phyloP scores from a whole-genome alignment of 35 echinoderm and acorn worm species.

The Heliocidaris tuberculata region DNA sequence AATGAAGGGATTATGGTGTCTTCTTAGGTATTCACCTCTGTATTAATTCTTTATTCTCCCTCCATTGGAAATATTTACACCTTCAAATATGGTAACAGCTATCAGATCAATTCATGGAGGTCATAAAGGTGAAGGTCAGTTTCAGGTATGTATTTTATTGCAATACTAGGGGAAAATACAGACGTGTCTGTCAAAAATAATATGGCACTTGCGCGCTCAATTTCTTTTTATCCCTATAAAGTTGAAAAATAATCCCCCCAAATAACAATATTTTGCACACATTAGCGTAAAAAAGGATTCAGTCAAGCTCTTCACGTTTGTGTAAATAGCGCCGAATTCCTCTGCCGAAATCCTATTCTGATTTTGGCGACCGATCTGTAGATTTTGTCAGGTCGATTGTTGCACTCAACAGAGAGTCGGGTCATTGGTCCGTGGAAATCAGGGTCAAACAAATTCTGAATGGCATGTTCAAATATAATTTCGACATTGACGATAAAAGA shows the following conservation, averaged over 20 bases:
- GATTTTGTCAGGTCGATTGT: not conserved
- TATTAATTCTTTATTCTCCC: no score
- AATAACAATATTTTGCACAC: not conserved
- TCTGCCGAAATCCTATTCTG: not conserved
- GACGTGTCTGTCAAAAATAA: not conserved
- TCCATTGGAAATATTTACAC: no score
- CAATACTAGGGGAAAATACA: not conserved
- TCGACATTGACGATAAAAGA: no score
- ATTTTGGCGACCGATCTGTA: not conserved
- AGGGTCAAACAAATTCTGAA: not conserved
- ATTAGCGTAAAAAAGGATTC: not conserved
- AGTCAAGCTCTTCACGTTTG: not conserved
- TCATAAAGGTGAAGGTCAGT: no score
- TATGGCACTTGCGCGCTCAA: not conserved
- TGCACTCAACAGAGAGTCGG: not conserved
- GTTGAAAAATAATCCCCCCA: not conserved
- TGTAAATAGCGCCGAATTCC: not conserved
- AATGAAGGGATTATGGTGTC: no score
- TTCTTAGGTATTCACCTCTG: no score
- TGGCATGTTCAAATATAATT: not conserved
- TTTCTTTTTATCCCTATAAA: not conserved
- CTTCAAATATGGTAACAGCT: no score
- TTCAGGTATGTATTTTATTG: no score
- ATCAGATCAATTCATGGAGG: no score
- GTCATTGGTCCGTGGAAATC: not conserved